Evolutionary conservation across 1,140 invertebrate genomes (phyloP), one percentile per base, ranked within the genome.

Genomic region (Spodoptera frugiperda): DNA sequence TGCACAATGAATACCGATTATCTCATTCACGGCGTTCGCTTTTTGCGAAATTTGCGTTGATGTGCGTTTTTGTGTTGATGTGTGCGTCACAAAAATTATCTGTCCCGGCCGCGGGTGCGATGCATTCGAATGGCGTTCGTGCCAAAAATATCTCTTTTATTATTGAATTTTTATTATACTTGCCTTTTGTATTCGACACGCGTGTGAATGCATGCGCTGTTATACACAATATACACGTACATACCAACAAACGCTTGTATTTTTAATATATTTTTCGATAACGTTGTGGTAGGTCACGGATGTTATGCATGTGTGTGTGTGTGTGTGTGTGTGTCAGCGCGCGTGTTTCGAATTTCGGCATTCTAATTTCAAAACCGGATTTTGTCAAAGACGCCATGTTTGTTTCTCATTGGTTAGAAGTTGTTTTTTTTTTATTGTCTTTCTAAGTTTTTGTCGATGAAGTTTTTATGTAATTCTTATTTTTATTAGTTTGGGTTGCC

Each of bases 1-100:
- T 88, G 89, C 87, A 82, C 84, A 84, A 89, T 91, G 89, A 90
- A 89, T 91, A 89, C 90, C 86, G 90, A 91, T 90, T 92, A 91
- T 89, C 84, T 89, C 86, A 89, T 88, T 90, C 87, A 83, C 73
- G 55, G 39, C 82, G 82, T 73, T 79, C 81, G 82, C 79, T 84
- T 87, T 89, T 91, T 88, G 84, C n/a, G 87, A 90, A 73, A 61
- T 89, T 87, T 84, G 82, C 79, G 78, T 81, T 77, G 82, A 87
- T 83, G 84, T 87, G 77, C 68, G 80, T 80, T 75, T 82, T 77
- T 77, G 67, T 61, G 51, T 61, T 61, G 76, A 25, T 73, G 19
- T 81, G 87, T 91, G 91, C 84, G 89, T 78, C 83, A 85, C 83
- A 83, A 89, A 89, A 91, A 92, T 87, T 89, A 89, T 89, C 86